Evolutionary conservation across 2,113 vertebrate genomes (phyloP), one percentile per base, ranked within the genome.

Genomic region (Epinephelus lanceolatus): DNA sequence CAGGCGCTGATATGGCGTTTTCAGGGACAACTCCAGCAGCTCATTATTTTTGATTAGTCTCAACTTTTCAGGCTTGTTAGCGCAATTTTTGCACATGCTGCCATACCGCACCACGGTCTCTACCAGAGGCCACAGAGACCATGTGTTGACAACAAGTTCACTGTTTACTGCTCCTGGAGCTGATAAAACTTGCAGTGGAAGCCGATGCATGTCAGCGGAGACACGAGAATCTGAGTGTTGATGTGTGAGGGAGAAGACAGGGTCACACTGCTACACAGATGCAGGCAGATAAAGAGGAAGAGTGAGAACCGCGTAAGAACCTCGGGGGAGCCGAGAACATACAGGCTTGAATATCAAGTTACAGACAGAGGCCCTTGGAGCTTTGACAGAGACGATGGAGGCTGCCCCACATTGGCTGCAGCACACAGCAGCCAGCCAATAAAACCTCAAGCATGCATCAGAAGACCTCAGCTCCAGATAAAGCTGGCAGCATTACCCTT

Each of bases 261-360:
- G 79, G 86, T 89, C 81, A 81, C 83, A 74, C 30, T 59, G 71
- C 66, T 67, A 83, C 67, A 88, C 76, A 78, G 63, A 81, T 80
- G 63, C 70, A 62, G 76, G 78, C 42, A 73, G 85, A 90, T 89
- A 73, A 90, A 88, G 65, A 47, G 65, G 53, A 57, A 66, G 56
- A 80, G 70, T 49, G 51, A 76, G 47, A 84, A 76, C 27, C 13
- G 51, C 40, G 49, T 7, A 21, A 40, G 63, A 61, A 72, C 79
- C 92, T 80, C 87, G 6, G 62, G 75, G 85, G 83, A 88, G 79
- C 49, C 13, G 52, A 68, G 49, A 84, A 86, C 72, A 84, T 47
- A 80, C 85, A 76, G 78, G 63, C 76, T 66, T 86, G 89, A 91
- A 92, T 89, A 91, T 84, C 81, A 88, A 88, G 78, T 63, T 70